A percentile compares a stretch with the other conserved stretches of the same genome.
Evolutionary conservation across 1,140 invertebrate species (phyloP).

Genomic region (Achroia grisella): DNA sequence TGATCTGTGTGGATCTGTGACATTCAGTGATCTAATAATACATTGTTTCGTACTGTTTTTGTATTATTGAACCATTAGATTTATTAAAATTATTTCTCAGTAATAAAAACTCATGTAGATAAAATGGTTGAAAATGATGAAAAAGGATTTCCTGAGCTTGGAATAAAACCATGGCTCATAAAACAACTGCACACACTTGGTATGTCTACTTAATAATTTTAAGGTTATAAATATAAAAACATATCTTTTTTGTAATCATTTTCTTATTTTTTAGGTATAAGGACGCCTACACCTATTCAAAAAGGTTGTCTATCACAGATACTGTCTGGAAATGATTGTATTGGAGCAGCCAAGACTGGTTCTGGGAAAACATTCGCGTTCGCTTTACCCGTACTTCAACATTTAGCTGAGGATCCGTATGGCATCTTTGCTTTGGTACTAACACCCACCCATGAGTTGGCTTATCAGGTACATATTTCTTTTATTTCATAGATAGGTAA

Average conservation of each 20-base stretch:
- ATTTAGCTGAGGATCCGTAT: slow-evolving; percentile 92
- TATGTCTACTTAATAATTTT: too few relatives aligned
- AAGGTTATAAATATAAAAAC: too few relatives aligned
- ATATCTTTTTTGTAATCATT: not conserved
- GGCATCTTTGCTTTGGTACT: slow-evolving; percentile 96
- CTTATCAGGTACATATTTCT: slow-evolving; percentile 84
- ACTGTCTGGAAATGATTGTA: slow-evolving; percentile 88
- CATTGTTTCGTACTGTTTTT: too few relatives aligned
- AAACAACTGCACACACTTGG: slow-evolving; percentile 62
- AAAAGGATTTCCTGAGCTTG: slow-evolving; percentile 52
- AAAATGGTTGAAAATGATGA: slow-evolving; percentile 45
- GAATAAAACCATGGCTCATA: slow-evolving; percentile 65
- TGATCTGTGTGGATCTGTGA: too few relatives aligned
- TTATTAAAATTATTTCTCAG: too few relatives aligned
- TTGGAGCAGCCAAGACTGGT: slow-evolving; percentile 97
- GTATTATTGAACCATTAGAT: too few relatives aligned
- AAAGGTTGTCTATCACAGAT: slow-evolving; percentile 87
- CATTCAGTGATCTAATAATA: too few relatives aligned
- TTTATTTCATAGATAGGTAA: slow-evolving; percentile 6
- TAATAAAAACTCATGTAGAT: not conserved
- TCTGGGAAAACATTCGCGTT: slow-evolving; percentile 99
- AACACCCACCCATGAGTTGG: slow-evolving; percentile 96
- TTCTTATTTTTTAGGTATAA: slow-evolving; percentile 81
- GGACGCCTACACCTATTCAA: slow-evolving; percentile 90
- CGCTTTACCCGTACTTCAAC: slow-evolving; percentile 95